Percentiles rank a stretch among this genome's conserved stretches.
phyloP scores from a whole-genome alignment of 2,113 vertebrate species.

The Microtus montanus region DNA sequence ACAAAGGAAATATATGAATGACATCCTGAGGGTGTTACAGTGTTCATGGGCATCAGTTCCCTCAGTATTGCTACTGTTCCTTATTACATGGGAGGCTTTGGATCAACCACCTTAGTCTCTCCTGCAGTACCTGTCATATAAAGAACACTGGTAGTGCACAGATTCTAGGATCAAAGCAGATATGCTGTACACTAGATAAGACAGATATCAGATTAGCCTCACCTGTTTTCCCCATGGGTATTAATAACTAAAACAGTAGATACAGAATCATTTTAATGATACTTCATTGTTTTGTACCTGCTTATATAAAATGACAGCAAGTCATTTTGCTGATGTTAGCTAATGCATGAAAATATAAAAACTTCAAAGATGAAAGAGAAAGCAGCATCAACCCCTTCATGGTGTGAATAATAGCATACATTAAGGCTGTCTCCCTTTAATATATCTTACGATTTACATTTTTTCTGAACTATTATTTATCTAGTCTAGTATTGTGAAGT shows the following conservation, averaged over 20 bases:
- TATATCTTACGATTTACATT: not conserved
- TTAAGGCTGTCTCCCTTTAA: not conserved
- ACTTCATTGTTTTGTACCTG: not conserved
- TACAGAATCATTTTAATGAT: not conserved
- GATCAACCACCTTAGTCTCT: not conserved
- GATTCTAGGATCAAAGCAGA: not conserved
- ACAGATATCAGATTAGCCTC: not conserved
- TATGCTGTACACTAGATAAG: not conserved
- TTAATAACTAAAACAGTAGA: not conserved
- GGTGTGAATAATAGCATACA: not conserved
- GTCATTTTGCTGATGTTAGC: not conserved
- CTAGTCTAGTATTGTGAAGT: not conserved
- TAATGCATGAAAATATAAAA: conserved; percentile 8
- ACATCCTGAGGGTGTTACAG: not conserved
- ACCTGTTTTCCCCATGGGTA: not conserved
- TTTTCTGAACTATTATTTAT: not conserved
- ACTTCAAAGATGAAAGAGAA: not conserved
- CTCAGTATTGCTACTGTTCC: not conserved
- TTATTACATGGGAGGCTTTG: not conserved
- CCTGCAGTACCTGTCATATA: not conserved
- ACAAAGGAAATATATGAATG: not conserved
- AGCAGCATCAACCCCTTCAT: not conserved
- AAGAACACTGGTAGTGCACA: not conserved
- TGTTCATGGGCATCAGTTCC: not conserved
- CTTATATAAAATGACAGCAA: not conserved